A percentile compares a stretch with the other conserved stretches of the same genome.
Evolutionary conservation across 1,140 invertebrate genomes (phyloP).

Genomic region (Macrobrachium nipponense): DNA sequence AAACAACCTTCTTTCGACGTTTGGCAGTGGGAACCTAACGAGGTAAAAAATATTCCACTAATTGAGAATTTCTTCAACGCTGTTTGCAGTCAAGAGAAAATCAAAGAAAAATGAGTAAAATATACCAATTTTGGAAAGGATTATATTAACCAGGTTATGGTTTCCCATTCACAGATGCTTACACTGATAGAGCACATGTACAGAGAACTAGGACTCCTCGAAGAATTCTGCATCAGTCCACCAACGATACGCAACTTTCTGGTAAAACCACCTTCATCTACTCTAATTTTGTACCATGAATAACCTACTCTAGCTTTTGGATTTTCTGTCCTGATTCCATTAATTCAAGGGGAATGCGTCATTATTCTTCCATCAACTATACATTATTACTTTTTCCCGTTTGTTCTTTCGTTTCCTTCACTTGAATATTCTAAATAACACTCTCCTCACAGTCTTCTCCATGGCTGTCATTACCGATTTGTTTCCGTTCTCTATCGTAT

Average conservation of each 20-base stretch:
- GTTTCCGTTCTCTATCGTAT: too few relatives aligned
- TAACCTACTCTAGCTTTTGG: too few relatives aligned
- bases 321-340: too few relatives aligned
- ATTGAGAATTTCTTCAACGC: neutral
- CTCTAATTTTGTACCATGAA: too few relatives aligned
- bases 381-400: neutral
- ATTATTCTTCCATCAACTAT: neutral
- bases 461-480: too few relatives aligned
- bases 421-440: neutral
- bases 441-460: too few relatives aligned
- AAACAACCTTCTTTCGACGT: constrained; percentile 84
- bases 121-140: too few relatives aligned
- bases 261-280: constrained; percentile 64
- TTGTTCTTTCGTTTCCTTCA: neutral
- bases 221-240: constrained; percentile 83
- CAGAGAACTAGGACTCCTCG: constrained; percentile 78
- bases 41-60: constrained; percentile 66
- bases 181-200: constrained; percentile 84
- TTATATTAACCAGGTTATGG: neutral
- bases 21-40: constrained; percentile 84
- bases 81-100: neutral
- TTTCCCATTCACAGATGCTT: constrained; percentile 71
- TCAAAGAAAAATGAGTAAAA: neutral
- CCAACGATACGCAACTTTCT: constrained; percentile 78
- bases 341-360: too few relatives aligned